Percentiles rank a stretch among this genome's conserved stretches.
phyloP scores from a whole-genome alignment of 2,888 invertebrate genomes.

The Hartigia nigra region DNA sequence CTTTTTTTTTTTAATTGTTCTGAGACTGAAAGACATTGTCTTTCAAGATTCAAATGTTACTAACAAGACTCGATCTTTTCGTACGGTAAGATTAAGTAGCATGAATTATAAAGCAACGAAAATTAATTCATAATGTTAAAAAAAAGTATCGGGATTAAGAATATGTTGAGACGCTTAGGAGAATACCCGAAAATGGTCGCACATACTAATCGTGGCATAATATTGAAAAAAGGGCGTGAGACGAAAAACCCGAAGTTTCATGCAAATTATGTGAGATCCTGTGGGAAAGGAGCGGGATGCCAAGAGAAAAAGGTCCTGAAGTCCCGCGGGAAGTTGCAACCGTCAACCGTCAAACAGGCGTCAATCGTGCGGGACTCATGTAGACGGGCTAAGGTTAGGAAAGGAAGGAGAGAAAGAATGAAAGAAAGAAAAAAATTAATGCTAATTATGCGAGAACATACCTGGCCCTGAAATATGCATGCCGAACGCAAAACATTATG shows the following conservation, averaged over 20 bases:
- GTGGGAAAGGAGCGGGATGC: not conserved
- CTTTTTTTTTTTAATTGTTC: not conserved
- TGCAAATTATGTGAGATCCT: not conserved
- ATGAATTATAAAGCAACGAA: not conserved
- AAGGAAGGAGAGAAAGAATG: not conserved
- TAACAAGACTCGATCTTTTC: not conserved
- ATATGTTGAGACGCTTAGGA: not conserved
- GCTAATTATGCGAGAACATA: constrained; percentile 61
- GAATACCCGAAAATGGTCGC: not conserved
- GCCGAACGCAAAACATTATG: constrained; percentile 57
- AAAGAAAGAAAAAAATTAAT: constrained; percentile 45
- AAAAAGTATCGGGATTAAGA: not conserved
- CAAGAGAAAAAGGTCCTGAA: not conserved
- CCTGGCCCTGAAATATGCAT: constrained; percentile 58
- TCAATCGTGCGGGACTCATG: not conserved
- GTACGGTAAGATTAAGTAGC: not conserved
- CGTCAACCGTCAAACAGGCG: not conserved
- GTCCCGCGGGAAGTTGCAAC: not conserved
- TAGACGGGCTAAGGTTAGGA: not conserved
- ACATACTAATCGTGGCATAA: not conserved
- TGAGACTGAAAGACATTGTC: not conserved
- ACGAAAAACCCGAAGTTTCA: not conserved
- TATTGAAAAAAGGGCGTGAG: not conserved
- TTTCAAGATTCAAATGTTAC: not conserved
- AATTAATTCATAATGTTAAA: not conserved